Conservation (phyloP, 2,797 vertebrate species). For the Intellagama lesueurii region DNA sequence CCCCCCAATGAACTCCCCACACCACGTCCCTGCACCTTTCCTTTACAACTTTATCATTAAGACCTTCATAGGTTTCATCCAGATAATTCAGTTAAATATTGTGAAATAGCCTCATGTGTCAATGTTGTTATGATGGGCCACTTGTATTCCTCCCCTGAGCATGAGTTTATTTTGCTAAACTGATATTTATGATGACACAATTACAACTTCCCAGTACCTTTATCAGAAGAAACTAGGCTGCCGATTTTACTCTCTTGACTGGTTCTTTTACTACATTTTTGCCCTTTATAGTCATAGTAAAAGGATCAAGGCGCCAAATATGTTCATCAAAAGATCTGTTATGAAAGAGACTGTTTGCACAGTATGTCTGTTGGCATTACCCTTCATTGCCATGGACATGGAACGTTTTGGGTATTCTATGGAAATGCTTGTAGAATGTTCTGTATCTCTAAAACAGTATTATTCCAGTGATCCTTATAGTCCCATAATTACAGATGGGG, state of each 20-base stretch:
- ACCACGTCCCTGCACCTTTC: conserved; percentile 31
- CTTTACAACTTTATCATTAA: conserved; percentile 50
- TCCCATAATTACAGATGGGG: background rate
- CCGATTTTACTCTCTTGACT: conserved; percentile 8
- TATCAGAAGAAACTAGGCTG: conserved; percentile 37
- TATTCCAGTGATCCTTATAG: background rate
- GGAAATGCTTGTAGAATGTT: no score
- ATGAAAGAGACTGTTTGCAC: no score
- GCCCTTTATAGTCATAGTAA: conserved; percentile 39
- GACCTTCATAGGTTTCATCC: conserved; percentile 35
- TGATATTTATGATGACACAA: conserved; percentile 28
- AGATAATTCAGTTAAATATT: conserved; percentile 51
- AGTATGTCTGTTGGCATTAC: background rate
- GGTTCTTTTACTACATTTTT: background rate
- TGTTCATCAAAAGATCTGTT: background rate
- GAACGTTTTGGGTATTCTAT: background rate
- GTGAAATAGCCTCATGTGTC: conserved; percentile 40
- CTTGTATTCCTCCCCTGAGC: conserved; percentile 36
- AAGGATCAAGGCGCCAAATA: background rate
- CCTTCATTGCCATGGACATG: background rate
- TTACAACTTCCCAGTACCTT: background rate
- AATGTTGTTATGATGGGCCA: conserved; percentile 25
- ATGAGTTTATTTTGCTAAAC: conserved; percentile 31
- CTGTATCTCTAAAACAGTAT: background rate
- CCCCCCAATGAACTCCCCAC: background rate